Percentiles rank a stretch among this genome's conserved stretches.
Evolutionary conservation across 2,797 vertebrate genomes (phyloP).

Genomic region (Chelonia mydas): DNA sequence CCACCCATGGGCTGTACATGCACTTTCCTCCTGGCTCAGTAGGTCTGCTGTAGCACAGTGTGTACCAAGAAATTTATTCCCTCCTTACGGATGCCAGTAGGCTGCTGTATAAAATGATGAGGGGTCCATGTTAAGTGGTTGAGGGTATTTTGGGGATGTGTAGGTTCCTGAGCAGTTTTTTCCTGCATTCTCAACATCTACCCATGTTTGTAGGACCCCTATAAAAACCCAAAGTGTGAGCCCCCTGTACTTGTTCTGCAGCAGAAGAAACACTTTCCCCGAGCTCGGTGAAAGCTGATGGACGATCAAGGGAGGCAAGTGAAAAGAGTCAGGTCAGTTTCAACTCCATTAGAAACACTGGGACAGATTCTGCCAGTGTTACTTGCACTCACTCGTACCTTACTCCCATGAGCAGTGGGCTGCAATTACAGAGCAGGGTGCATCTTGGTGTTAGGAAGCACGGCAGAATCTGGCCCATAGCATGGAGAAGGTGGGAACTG

Average conservation of each 20-base stretch:
- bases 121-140: not conserved
- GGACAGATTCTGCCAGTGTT: not conserved
- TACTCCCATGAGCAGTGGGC: not conserved
- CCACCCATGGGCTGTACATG: not conserved
- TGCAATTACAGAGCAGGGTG: not conserved
- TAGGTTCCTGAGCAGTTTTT: not conserved
- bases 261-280: not conserved
- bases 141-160: not conserved
- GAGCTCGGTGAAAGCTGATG: not conserved
- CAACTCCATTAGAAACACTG: not conserved
- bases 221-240: not conserved
- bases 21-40: not conserved
- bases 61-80: rapidly evolving
- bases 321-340: not conserved
- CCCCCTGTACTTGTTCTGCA: not conserved
- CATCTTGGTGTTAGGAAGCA: not conserved
- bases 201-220: not conserved
- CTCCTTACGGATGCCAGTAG: rapidly evolving
- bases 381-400: not conserved
- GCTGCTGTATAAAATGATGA: not conserved
- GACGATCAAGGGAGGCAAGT: not conserved
- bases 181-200: not conserved
- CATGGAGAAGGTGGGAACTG: not conserved
- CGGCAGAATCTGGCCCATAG: not conserved
- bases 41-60: not conserved